These are phyloP conservation scores for Isoperla grammatica DNA, from an alignment of 2,888 invertebrate genomes.

Conservation along the genomic window DNA sequence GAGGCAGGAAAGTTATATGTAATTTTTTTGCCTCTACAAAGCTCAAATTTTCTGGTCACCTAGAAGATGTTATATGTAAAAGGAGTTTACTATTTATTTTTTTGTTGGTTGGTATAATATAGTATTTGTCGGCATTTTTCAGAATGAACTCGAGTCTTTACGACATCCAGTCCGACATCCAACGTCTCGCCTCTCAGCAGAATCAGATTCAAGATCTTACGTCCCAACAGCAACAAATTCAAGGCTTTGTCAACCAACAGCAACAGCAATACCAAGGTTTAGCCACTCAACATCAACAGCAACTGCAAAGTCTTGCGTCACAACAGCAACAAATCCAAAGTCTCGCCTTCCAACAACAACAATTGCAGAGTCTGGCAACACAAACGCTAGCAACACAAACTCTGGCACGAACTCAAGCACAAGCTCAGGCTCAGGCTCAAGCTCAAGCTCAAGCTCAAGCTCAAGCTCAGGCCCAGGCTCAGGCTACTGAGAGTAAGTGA, in stretches of 20 bases:
- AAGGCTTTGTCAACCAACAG: constrained; percentile 25
- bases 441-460: too few species aligned
- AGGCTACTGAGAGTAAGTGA: too few species aligned
- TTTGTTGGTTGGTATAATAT: too few species aligned
- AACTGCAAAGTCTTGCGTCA: constrained; percentile 23
- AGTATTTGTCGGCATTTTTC: too few species aligned
- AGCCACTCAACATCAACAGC: constrained; percentile 26
- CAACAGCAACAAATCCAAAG: constrained; percentile 51
- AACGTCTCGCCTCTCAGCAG: constrained; percentile 78
- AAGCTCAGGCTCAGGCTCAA: too few species aligned
- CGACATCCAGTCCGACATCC: constrained; percentile 91
- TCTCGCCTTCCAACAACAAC: constrained; percentile 47
- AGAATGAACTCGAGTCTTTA: constrained; percentile 91
- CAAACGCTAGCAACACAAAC: constrained; percentile 26
- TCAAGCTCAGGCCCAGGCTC: too few species aligned
- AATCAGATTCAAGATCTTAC: constrained; percentile 57
- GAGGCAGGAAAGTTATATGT: too few species aligned
- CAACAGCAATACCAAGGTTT: constrained; percentile 30
- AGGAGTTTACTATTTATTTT: too few species aligned
- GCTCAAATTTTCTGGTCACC: too few species aligned
- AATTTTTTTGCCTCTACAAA: too few species aligned
- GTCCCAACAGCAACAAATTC: constrained; percentile 22
- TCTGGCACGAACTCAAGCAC: neutral
- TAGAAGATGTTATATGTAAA: too few species aligned
- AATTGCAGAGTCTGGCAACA: constrained; percentile 32